Conservation (phyloP, 2,888 invertebrate genomes). For the Trachelus stipa region DNA sequence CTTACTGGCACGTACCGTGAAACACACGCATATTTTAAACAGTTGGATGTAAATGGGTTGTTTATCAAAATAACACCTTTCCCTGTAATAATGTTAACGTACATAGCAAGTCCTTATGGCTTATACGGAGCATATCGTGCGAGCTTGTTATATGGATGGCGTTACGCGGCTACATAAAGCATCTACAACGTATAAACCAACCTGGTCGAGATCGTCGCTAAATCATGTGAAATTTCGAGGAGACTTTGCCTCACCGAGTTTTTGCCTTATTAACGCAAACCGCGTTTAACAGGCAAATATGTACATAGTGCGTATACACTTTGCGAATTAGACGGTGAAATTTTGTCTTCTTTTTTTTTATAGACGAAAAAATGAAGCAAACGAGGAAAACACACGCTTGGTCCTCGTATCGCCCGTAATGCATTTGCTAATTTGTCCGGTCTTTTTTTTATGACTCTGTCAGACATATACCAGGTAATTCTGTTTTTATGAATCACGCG, state of each 20-base stretch:
- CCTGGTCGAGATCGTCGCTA: not conserved
- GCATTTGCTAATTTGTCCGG: not conserved
- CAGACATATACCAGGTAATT: not conserved
- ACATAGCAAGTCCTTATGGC: constrained; percentile 9
- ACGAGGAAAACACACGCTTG: not conserved
- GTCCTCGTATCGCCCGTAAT: not conserved
- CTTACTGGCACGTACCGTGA: not conserved
- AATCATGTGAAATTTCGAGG: not conserved
- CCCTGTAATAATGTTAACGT: constrained; percentile 44
- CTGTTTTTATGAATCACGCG: not conserved
- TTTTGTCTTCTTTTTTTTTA: not conserved
- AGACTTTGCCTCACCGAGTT: not conserved
- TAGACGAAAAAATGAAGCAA: not conserved
- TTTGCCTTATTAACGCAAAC: not conserved
- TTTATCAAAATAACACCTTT: constrained; percentile 47
- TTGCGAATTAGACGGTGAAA: not conserved
- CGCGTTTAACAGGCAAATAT: not conserved
- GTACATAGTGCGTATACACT: not conserved
- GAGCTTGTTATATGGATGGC: not conserved
- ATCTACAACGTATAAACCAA: not conserved
- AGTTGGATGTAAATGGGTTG: constrained; percentile 31
- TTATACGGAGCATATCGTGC: constrained; percentile 5
- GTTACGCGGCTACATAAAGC: not conserved
- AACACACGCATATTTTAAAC: constrained; percentile 29
- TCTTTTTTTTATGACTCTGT: not conserved